Evolutionary conservation across 2,113 vertebrate genomes (phyloP).

Genomic region (Eptesicus fuscus): DNA sequence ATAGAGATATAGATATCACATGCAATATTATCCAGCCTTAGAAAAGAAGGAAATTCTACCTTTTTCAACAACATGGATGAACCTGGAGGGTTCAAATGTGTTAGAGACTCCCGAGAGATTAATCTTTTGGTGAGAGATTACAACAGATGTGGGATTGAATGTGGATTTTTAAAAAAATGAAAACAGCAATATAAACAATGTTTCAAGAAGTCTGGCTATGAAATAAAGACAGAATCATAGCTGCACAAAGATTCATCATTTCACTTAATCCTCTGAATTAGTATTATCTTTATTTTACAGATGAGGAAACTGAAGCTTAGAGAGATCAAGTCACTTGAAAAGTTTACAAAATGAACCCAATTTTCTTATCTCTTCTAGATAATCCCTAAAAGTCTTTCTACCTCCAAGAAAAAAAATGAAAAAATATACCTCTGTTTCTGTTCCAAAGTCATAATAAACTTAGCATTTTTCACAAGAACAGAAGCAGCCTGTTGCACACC

Average conservation of each 20-base stretch:
- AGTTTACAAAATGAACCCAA: not conserved
- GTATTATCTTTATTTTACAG: slow-evolving; percentile 34
- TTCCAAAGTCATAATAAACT: slow-evolving; percentile 90
- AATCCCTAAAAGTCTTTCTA: slow-evolving; percentile 8
- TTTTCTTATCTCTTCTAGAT: not conserved
- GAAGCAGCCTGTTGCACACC: slow-evolving; percentile 94
- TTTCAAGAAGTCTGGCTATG: not conserved
- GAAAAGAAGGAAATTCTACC: not conserved
- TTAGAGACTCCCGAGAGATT: not conserved
- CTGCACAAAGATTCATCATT: not conserved
- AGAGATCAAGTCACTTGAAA: not conserved
- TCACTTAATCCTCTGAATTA: not conserved
- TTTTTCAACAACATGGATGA: not conserved
- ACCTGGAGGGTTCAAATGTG: not conserved
- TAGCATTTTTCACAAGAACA: slow-evolving; percentile 93
- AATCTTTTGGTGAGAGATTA: slow-evolving; percentile 15
- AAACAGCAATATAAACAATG: not conserved
- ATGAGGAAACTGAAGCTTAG: not conserved
- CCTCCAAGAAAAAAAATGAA: slow-evolving; percentile 24
- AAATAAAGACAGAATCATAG: slow-evolving; percentile 28
- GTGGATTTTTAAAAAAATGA: not conserved
- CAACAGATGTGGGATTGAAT: not conserved
- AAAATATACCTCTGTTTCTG: slow-evolving; percentile 92
- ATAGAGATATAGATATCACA: not conserved
- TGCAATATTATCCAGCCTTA: not conserved